phyloP scores from a whole-genome alignment of 1,140 invertebrate genomes.

The Medauroidea extradentata region DNA sequence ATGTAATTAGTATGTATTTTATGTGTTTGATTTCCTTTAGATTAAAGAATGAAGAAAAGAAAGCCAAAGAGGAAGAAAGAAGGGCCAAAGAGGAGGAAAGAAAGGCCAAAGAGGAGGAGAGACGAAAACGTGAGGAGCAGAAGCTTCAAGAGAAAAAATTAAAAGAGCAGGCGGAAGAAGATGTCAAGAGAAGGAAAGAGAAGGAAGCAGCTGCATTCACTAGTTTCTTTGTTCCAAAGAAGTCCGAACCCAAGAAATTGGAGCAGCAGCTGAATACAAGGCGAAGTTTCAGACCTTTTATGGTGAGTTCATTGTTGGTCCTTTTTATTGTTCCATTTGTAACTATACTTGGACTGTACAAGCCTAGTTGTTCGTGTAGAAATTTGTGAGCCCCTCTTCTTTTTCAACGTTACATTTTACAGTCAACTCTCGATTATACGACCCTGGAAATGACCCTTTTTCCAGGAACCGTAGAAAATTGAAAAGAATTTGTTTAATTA shows the following conservation, averaged over 20 bases:
- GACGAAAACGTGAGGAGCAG: slow-evolving; percentile 59
- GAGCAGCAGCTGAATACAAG: slow-evolving; percentile 33
- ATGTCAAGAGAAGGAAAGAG: slow-evolving; percentile 58
- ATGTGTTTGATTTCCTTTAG: slow-evolving; percentile 19
- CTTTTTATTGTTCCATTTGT: no score
- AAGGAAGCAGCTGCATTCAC: slow-evolving; percentile 66
- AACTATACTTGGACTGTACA: no score
- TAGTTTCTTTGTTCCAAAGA: slow-evolving; percentile 74
- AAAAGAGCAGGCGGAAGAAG: slow-evolving; percentile 49
- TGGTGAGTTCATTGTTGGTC: slow-evolving; percentile 45
- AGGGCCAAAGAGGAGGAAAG: slow-evolving; percentile 51
- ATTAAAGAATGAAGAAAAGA: slow-evolving; percentile 10
- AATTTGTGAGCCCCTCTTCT: no score
- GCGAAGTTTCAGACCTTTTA: slow-evolving; percentile 34
- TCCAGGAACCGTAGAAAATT: no score
- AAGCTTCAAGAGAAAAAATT: slow-evolving; percentile 55
- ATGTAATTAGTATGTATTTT: background rate
- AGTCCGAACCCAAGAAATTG: slow-evolving; percentile 37
- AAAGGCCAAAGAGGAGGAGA: slow-evolving; percentile 49
- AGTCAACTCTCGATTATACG: no score
- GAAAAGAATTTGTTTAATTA: no score
- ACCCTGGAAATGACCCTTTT: no score
- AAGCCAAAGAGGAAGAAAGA: slow-evolving; percentile 38
- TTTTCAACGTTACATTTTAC: no score
- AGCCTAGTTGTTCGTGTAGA: no score